Conservation (phyloP, 2,113 vertebrate genomes). For the Haemorhous mexicanus region DNA sequence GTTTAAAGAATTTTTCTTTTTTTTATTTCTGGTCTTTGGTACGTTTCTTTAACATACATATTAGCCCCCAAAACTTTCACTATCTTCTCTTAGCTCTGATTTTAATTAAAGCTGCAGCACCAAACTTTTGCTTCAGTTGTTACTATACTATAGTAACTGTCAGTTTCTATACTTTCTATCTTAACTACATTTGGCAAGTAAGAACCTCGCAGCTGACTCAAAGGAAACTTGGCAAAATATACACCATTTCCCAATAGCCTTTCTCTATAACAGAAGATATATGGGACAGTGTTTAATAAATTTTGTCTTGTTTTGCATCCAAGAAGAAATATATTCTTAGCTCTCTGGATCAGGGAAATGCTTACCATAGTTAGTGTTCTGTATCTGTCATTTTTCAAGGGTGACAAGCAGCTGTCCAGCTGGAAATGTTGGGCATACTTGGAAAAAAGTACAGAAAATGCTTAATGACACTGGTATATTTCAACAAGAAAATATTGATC, state of each 20-base stretch:
- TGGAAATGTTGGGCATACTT: not conserved
- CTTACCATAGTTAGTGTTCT: not conserved
- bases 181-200: not conserved
- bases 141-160: not conserved
- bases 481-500: not conserved
- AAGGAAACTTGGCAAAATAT: not conserved
- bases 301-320: slow-evolving; percentile 15
- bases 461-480: not conserved
- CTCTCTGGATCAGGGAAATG: not conserved
- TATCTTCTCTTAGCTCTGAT: not conserved
- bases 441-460: not conserved
- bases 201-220: not conserved
- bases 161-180: not conserved
- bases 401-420: not conserved
- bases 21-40: not conserved
- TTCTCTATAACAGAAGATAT: not conserved
- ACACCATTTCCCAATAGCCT: not conserved
- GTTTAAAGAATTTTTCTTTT: not conserved
- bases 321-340: not conserved
- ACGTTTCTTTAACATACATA: not conserved
- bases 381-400: not conserved
- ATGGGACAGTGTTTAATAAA: not conserved
- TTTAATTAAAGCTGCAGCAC: not conserved
- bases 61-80: not conserved
- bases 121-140: not conserved